These are phyloP conservation scores for Epistrophe eligans DNA, from an alignment of 2,888 invertebrate genomes.

Conservation along the genomic window DNA sequence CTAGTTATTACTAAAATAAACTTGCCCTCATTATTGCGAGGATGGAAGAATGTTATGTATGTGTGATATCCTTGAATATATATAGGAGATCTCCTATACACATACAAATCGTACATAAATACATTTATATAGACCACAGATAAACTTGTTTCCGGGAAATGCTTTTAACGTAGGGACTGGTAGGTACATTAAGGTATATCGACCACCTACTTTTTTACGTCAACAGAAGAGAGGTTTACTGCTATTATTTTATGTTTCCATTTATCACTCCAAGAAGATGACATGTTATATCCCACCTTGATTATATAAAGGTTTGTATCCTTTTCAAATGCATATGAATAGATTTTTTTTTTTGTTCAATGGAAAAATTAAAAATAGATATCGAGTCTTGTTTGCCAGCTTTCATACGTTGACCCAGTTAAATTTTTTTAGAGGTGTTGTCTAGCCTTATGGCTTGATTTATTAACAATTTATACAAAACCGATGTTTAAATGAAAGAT, in stretches of 20 bases:
- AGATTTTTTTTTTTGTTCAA: neutral
- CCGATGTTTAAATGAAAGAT: too few species aligned
- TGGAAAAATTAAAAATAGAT: neutral
- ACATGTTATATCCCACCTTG: neutral
- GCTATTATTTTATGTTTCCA: neutral
- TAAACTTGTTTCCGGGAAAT: conserved; percentile 16
- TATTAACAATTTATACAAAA: too few species aligned
- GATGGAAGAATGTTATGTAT: neutral
- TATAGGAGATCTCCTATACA: conserved; percentile 41
- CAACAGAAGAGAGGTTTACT: conserved; percentile 46
- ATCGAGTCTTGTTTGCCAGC: neutral
- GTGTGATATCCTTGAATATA: conserved; percentile 43
- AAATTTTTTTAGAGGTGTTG: neutral
- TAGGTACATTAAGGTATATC: conserved; percentile 19
- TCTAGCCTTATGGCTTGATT: neutral
- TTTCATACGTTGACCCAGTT: neutral
- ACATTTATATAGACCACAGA: neutral
- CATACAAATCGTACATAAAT: neutral
- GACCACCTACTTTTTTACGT: conserved; percentile 30
- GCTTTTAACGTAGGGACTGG: conserved; percentile 2
- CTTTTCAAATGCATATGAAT: neutral
- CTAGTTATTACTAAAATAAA: conserved; percentile 64
- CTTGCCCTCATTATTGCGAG: conserved; percentile 49
- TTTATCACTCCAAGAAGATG: neutral
- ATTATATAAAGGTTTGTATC: neutral